phyloP scores from a whole-genome alignment of 2,797 vertebrate species.

The Limosa lapponica region DNA sequence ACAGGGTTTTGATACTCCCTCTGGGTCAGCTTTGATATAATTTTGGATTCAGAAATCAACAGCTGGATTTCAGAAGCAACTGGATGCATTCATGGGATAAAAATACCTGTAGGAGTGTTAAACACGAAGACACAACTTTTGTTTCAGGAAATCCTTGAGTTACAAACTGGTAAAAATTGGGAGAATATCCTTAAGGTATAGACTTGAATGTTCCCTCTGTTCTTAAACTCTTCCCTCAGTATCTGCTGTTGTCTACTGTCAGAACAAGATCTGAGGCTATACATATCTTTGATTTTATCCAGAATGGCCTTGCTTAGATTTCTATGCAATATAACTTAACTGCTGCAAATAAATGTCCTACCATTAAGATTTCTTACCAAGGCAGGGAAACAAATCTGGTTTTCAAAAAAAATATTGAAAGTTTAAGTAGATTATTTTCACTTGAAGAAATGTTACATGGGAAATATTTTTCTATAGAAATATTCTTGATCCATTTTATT shows the following conservation, averaged over 20 bases:
- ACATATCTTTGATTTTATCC: not conserved
- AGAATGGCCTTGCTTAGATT: not conserved
- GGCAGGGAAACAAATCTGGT: not conserved
- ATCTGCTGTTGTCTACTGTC: not conserved
- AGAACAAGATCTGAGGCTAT: not conserved
- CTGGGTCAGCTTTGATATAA: not conserved
- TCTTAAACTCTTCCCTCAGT: not conserved
- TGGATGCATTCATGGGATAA: not conserved
- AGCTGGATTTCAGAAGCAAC: not conserved
- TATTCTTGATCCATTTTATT: not conserved
- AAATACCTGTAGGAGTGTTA: not conserved
- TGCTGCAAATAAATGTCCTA: not conserved
- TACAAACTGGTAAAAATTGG: not conserved
- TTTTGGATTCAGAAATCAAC: not conserved
- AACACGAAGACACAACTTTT: not conserved
- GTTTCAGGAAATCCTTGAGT: not conserved
- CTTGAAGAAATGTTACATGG: not conserved
- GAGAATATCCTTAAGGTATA: not conserved
- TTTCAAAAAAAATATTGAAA: not conserved
- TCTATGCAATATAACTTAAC: not conserved
- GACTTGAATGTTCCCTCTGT: not conserved
- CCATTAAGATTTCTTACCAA: not conserved
- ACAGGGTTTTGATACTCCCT: not conserved
- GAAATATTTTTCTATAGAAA: not conserved
- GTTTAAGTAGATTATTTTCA: not conserved